Base-by-base conservation (phyloP, 2,888 invertebrate species). In the Pasiphila rectangulata region DNA sequence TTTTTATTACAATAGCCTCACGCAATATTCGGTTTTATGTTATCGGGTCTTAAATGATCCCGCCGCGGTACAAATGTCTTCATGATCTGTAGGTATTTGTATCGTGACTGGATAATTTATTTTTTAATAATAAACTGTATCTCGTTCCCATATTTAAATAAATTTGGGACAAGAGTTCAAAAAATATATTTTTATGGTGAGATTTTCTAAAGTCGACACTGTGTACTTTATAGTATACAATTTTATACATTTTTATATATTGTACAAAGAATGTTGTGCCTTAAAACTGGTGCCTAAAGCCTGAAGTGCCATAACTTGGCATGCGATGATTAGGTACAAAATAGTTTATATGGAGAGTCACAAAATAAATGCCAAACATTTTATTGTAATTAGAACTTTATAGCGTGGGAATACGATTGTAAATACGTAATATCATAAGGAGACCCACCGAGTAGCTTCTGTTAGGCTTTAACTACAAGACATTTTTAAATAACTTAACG, bases 341-440 rank as follows among this genome's bases (percentile, higher is more conserved):
- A 71, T 82, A 81, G 77, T 69, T 56, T 72, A 71, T 77, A 79
- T 78, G 75, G 68, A 67, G 73, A 85, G 87, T 87, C 87, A 88
- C 87, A 88, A 87, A 85, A 78, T 73, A 80, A 74, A 88, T 86
- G 83, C 86, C 87, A 87, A 87, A 87, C 86, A 75, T 74, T 78
- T 64, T 73, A 79, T 67, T 68, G 60, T 70, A 67, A 64, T 79
- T 71, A 74, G 70, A 69, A 63, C 67, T 60, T 32, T 72, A 73
- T 63, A 24, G 16, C 57, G 66, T 69, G 67, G 68, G 68, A 69
- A 68, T 73, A 74, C 75, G 70, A 68, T 65, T 60, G 59, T 79
- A 82, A 69, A 79, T 80, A 83, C 81, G 85, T 85, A 83, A 75
- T 69, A 60, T 47, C 40, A 60, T 73, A 63, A 66, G 69, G 61